Percentiles rank a stretch among this genome's conserved stretches.
Conservation (phyloP, 2,797 vertebrate species). For the Micropoecilia bifurca region DNA sequence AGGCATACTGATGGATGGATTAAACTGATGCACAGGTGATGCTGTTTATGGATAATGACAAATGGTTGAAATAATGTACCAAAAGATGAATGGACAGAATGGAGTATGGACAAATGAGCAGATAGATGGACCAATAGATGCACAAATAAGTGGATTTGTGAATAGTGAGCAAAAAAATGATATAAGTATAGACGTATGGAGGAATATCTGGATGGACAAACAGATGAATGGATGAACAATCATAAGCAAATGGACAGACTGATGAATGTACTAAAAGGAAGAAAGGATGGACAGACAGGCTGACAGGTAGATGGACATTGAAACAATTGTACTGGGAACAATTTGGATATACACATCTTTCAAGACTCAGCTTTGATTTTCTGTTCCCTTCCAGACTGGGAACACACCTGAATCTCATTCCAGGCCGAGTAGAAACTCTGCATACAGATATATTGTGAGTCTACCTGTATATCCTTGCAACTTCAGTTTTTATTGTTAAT, state of each 20-base stretch:
- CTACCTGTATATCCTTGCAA: conserved; percentile 52
- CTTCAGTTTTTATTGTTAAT: conserved; percentile 71
- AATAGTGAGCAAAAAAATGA: neutral
- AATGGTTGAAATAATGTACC: neutral
- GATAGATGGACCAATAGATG: neutral
- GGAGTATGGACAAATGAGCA: neutral
- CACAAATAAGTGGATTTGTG: neutral
- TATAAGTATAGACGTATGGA: neutral
- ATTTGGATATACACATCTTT: neutral
- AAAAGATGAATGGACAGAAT: neutral
- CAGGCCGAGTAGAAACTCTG: neutral
- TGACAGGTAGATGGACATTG: neutral
- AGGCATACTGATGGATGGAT: neutral
- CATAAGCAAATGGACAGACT: neutral
- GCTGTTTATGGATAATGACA: neutral
- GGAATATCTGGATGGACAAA: neutral
- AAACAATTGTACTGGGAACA: neutral
- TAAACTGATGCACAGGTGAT: neutral
- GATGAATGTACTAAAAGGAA: neutral
- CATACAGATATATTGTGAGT: conserved; percentile 41
- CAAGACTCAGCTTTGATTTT: neutral
- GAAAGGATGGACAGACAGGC: neutral
- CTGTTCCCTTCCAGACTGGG: neutral
- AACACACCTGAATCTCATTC: neutral
- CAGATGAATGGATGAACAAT: neutral